These are phyloP conservation scores for Ficedula albicollis DNA, from an alignment of 2,797 vertebrate species.

Conservation along the genomic window DNA sequence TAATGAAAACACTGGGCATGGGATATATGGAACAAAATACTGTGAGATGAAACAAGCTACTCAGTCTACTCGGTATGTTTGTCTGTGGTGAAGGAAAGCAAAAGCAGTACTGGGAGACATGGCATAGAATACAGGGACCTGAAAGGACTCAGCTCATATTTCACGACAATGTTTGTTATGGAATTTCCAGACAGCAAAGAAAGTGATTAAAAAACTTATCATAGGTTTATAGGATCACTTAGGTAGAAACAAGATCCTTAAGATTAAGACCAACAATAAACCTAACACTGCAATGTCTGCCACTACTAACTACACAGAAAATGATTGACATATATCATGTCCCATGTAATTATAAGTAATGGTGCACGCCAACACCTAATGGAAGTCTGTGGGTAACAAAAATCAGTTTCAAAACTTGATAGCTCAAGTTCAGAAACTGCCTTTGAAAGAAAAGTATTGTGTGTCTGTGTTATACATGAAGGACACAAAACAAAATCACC, in stretches of 20 bases:
- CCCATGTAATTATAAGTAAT: neutral
- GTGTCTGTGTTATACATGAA: neutral
- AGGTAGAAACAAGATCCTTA: neutral
- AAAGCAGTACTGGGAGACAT: neutral
- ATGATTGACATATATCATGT: neutral
- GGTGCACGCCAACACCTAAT: rapidly evolving
- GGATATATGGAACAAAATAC: neutral
- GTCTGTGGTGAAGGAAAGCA: neutral
- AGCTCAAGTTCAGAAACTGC: neutral
- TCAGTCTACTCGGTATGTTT: neutral
- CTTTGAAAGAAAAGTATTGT: neutral
- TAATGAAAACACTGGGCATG: constrained; percentile 3
- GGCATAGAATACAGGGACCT: neutral
- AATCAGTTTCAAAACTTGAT: neutral
- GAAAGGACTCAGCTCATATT: neutral
- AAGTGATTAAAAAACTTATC: neutral
- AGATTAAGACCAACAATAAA: neutral
- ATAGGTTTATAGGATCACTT: neutral
- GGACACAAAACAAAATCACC: neutral
- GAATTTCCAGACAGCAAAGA: neutral
- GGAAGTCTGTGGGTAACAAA: neutral
- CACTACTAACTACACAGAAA: neutral
- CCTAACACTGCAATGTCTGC: neutral
- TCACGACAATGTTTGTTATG: neutral
- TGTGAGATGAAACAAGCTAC: neutral